These are phyloP conservation scores for Paralvinella palmiformis DNA, from an alignment of 1,140 invertebrate species.

Conservation along the genomic window DNA sequence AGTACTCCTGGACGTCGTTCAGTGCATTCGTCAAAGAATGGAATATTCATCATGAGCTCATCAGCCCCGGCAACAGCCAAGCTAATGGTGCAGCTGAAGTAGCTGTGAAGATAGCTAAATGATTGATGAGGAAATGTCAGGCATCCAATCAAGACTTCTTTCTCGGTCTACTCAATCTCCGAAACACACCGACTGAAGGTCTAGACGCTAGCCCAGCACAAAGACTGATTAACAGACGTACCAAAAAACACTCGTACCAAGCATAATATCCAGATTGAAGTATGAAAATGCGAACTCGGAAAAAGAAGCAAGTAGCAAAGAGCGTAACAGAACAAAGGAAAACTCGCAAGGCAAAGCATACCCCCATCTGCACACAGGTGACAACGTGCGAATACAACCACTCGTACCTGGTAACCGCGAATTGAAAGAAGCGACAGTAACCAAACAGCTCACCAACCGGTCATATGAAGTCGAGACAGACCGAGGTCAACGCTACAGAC, in stretches of 20 bases:
- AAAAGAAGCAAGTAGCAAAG: background rate
- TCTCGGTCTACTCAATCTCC: constrained; percentile 15
- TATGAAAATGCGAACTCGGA: background rate
- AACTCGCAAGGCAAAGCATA: too few species aligned
- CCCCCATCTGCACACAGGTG: background rate
- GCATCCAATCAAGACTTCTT: constrained; percentile 9
- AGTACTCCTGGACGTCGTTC: background rate
- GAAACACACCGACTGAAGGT: constrained; percentile 18
- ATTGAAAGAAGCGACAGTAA: constrained; percentile 5
- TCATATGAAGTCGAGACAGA: too few species aligned
- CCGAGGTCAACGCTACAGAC: too few species aligned
- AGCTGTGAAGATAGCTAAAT: background rate
- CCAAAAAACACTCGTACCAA: background rate
- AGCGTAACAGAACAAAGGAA: background rate
- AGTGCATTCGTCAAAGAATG: background rate
- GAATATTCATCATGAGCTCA: background rate
- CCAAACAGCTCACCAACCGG: too few species aligned
- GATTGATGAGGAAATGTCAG: background rate
- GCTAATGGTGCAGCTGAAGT: constrained; percentile 11
- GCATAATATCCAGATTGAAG: background rate
- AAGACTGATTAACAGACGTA: background rate
- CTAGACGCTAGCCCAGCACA: constrained; percentile 1
- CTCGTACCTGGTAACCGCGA: background rate
- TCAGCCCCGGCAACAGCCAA: background rate
- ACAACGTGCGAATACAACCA: constrained; percentile 1